Conservation (phyloP, 2,797 vertebrate genomes). For the Esox masquinongy region DNA sequence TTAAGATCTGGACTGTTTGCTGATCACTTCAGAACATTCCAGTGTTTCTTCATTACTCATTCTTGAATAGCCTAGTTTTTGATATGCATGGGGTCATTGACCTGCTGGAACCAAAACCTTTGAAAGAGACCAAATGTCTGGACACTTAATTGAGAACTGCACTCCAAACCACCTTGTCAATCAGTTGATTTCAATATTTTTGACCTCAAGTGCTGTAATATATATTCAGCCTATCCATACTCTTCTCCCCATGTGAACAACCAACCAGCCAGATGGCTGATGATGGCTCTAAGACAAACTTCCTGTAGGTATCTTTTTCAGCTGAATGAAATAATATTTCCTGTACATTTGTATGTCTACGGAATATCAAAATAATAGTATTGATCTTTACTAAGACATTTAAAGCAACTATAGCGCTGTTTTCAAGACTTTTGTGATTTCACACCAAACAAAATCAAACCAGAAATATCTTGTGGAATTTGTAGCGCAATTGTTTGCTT, state of each 20-base stretch:
- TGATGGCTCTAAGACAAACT: background rate
- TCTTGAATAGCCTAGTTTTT: no score
- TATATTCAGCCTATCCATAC: background rate
- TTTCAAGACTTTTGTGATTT: constrained; percentile 41
- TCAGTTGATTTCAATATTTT: no score
- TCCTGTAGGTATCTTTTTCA: background rate
- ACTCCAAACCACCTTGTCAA: background rate
- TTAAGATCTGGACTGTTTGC: no score
- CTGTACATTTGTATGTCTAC: constrained; percentile 25
- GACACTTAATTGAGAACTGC: background rate
- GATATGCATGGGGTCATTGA: no score
- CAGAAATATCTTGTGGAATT: constrained; percentile 29
- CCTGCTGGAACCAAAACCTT: no score
- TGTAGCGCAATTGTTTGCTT: constrained; percentile 14
- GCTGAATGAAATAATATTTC: constrained; percentile 28
- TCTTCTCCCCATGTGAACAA: constrained; percentile 22
- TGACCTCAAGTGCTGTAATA: no score
- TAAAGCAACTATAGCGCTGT: background rate
- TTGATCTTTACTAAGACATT: background rate
- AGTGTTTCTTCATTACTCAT: no score
- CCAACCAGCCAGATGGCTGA: constrained; percentile 11
- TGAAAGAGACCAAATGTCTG: no score
- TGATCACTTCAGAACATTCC: no score
- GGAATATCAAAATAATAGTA: constrained; percentile 26
- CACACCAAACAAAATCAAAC: constrained; percentile 40